A percentile compares a stretch with the other conserved stretches of the same genome.
Conservation (phyloP, 2,797 vertebrate species). For the Caiman crocodilus region DNA sequence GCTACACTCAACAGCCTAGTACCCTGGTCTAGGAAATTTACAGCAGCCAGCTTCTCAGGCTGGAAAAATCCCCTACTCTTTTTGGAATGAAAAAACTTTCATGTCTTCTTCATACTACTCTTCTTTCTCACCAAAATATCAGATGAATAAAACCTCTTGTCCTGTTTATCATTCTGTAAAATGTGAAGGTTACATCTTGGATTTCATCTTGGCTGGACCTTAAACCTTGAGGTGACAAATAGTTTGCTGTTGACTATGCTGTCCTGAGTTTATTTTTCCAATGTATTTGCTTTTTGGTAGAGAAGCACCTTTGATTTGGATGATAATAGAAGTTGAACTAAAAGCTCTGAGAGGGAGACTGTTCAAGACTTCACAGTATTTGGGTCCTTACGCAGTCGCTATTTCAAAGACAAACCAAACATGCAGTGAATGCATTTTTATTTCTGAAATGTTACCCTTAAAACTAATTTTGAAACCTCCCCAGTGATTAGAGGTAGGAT, state of each 20-base stretch:
- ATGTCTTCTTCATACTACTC: background rate
- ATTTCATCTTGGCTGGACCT: background rate
- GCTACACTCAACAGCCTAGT: no score
- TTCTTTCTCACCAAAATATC: background rate
- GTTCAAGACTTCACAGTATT: background rate
- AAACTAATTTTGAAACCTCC: background rate
- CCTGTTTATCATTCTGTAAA: background rate
- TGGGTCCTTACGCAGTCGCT: background rate
- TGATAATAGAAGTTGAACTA: background rate
- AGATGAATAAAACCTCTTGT: background rate
- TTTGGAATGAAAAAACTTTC: constrained; percentile 26
- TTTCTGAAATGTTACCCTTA: background rate
- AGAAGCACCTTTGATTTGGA: background rate
- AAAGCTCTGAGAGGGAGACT: rapidly evolving
- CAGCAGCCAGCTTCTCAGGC: no score
- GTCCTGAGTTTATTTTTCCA: background rate
- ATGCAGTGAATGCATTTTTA: background rate
- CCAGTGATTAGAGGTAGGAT: background rate
- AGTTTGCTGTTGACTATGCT: no score
- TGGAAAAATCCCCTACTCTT: background rate
- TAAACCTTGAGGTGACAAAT: background rate
- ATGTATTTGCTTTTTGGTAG: background rate
- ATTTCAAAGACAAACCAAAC: background rate
- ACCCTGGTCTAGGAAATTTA: no score
- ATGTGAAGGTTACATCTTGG: background rate